Percentiles rank a stretch among this genome's conserved stretches.
Evolutionary conservation across 2,113 vertebrate genomes (phyloP).

Genomic region (Scophthalmus maximus): DNA sequence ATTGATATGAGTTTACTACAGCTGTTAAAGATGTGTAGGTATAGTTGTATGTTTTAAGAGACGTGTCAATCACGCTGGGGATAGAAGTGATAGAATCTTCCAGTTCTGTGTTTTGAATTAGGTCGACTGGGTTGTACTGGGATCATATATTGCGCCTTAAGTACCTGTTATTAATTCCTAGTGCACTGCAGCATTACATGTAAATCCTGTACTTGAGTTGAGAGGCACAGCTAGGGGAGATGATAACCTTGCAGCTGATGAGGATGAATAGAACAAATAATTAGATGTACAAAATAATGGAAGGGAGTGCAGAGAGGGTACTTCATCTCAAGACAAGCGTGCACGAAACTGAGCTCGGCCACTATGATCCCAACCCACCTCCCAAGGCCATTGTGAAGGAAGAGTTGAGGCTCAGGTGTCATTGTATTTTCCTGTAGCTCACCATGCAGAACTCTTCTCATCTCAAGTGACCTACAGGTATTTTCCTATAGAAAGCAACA

Average conservation of each 20-base stretch:
- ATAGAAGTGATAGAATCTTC: too few relatives aligned
- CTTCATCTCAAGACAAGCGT: slow-evolving; percentile 59
- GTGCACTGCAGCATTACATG: background rate
- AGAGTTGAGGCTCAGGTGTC: slow-evolving; percentile 70
- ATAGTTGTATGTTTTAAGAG: background rate
- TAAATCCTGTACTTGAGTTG: slow-evolving; percentile 11
- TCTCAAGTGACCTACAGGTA: slow-evolving; percentile 74
- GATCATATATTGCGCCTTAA: background rate
- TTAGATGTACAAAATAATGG: slow-evolving; percentile 68
- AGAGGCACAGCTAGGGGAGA: slow-evolving; percentile 33
- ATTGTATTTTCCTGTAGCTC: slow-evolving; percentile 75
- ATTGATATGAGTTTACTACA: background rate
- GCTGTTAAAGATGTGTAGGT: background rate
- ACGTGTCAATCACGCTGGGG: too few relatives aligned
- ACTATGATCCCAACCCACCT: slow-evolving; percentile 53
- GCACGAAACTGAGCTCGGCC: slow-evolving; percentile 64
- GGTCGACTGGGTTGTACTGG: background rate
- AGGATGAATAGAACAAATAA: slow-evolving; percentile 63
- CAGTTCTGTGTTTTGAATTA: too few relatives aligned
- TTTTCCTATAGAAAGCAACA: slow-evolving; percentile 68
- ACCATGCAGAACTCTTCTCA: slow-evolving; percentile 51
- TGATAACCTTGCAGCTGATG: slow-evolving; percentile 60
- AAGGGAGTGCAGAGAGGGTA: slow-evolving; percentile 45
- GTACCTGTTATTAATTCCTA: background rate
- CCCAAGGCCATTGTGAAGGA: slow-evolving; percentile 74